Conservation (phyloP, 2,888 invertebrate genomes). For the Seladonia tumulorum region DNA sequence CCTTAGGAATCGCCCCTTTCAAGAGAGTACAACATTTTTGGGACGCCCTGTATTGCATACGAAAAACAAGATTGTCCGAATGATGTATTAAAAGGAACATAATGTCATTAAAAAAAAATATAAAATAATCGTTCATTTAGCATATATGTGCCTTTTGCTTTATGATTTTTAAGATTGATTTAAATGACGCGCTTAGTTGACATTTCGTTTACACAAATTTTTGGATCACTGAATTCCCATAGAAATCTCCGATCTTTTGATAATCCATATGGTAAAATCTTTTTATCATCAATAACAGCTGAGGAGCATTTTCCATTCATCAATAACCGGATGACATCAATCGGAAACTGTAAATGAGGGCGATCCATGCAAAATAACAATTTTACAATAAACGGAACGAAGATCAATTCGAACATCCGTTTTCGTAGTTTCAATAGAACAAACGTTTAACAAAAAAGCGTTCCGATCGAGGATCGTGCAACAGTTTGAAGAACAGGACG, state of each 20-base stretch:
- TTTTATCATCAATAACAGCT: background rate
- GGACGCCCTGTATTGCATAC: too few relatives aligned
- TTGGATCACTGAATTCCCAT: too few relatives aligned
- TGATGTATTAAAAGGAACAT: too few relatives aligned
- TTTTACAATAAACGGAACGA: background rate
- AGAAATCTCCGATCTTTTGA: background rate
- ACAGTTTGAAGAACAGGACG: conserved; percentile 6
- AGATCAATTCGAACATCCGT: background rate
- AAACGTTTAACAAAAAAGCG: background rate
- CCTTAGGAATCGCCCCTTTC: too few relatives aligned
- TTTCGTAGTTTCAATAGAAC: background rate
- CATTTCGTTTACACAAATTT: too few relatives aligned
- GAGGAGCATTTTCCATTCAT: background rate
- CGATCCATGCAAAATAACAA: background rate
- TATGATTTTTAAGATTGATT: too few relatives aligned
- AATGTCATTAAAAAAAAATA: too few relatives aligned
- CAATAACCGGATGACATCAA: background rate
- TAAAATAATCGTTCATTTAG: too few relatives aligned
- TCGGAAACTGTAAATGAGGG: background rate
- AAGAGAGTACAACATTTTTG: too few relatives aligned
- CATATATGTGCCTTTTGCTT: too few relatives aligned
- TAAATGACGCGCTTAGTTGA: too few relatives aligned
- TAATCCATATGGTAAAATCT: background rate
- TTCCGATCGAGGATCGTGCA: background rate
- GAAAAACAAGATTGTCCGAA: too few relatives aligned